Evolutionary conservation across 2,113 vertebrate genomes (phyloP).

Genomic region (Ammodytes dubius): DNA sequence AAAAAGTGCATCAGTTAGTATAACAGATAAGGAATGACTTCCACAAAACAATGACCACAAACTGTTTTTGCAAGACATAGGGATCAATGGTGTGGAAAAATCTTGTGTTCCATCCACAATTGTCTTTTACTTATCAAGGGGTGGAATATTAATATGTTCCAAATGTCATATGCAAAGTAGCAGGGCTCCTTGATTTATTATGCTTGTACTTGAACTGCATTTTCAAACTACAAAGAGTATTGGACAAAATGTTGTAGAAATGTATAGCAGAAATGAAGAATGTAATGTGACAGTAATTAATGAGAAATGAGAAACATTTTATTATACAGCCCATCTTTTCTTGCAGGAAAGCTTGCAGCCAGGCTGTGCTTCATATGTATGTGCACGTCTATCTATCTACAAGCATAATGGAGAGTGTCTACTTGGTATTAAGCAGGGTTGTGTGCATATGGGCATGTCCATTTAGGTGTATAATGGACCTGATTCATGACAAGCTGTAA

Average conservation of each 20-base stretch:
- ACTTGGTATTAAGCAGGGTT: slow-evolving; percentile 6
- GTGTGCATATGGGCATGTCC: slow-evolving; percentile 4
- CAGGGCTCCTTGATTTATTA: not conserved
- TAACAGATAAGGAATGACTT: not conserved
- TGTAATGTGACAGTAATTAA: not conserved
- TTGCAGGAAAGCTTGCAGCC: slow-evolving; percentile 8
- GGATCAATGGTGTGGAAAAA: not conserved
- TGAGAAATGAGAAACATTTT: not conserved
- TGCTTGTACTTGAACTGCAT: not conserved
- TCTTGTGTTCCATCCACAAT: not conserved
- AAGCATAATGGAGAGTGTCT: slow-evolving; percentile 8
- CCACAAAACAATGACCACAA: not conserved
- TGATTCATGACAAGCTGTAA: slow-evolving; percentile 56
- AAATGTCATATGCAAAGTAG: not conserved
- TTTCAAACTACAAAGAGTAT: not conserved
- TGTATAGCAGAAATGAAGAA: not conserved
- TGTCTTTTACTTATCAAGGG: not conserved
- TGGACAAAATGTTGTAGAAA: slow-evolving; percentile 4
- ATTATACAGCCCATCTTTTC: not conserved
- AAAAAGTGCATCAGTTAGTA: not conserved
- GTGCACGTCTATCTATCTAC: not conserved
- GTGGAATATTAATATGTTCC: not conserved
- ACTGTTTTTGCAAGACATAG: not conserved
- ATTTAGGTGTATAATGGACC: slow-evolving; percentile 43
- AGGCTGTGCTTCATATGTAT: not conserved